Evolutionary conservation across 2,797 vertebrate species (phyloP).

Genomic region (Meriones psammophilus): DNA sequence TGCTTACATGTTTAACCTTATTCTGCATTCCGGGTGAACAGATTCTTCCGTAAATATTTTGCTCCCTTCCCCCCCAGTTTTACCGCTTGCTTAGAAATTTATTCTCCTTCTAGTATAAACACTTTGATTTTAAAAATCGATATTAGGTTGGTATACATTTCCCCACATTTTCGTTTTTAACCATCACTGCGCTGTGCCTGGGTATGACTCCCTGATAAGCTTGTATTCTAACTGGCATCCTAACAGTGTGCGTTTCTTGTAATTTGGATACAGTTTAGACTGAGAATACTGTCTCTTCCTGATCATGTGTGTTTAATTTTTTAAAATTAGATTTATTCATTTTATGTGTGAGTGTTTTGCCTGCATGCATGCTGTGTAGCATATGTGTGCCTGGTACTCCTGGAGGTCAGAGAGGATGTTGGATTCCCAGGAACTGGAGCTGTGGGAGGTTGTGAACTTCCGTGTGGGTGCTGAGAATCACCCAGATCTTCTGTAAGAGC

Average conservation of each 20-base stretch:
- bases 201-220: background rate
- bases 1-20: too few species aligned
- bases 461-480: background rate
- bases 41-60: background rate
- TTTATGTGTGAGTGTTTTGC: background rate
- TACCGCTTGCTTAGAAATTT: background rate
- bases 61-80: accelerated
- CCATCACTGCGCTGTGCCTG: background rate
- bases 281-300: background rate
- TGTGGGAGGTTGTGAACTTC: background rate
- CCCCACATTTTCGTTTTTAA: background rate
- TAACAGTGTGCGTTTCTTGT: background rate
- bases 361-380: too few species aligned
- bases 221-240: background rate
- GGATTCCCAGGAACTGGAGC: too few species aligned
- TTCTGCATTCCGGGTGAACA: background rate
- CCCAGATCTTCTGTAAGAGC: background rate
- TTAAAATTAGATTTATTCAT: background rate
- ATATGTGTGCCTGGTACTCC: background rate
- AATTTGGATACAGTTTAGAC: background rate
- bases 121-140: background rate
- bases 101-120: background rate
- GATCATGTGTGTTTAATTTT: background rate
- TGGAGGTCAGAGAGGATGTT: background rate
- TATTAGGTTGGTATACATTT: background rate